These are phyloP conservation scores for Felis chaus DNA, from an alignment of 2,113 vertebrate species.

Conservation along the genomic window DNA sequence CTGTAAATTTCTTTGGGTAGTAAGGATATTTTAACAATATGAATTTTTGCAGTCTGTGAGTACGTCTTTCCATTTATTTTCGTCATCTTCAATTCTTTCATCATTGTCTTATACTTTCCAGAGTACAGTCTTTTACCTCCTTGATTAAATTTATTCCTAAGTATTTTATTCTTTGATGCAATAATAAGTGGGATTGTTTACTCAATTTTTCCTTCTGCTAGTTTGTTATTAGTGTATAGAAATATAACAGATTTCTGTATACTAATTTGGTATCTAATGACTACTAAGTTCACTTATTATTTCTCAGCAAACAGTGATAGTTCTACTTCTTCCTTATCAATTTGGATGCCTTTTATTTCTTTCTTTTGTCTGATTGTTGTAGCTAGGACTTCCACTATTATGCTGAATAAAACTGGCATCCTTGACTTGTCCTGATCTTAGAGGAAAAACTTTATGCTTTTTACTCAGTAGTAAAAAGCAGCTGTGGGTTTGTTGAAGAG, in stretches of 20 bases:
- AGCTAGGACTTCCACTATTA: not conserved
- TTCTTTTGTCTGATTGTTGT: not conserved
- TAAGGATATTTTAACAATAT: not conserved
- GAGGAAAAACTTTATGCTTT: not conserved
- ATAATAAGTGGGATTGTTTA: not conserved
- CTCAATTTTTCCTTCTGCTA: not conserved
- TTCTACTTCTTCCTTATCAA: not conserved
- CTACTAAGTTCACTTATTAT: not conserved
- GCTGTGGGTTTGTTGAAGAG: not conserved
- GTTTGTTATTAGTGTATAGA: not conserved
- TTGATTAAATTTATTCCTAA: not conserved
- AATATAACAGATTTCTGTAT: not conserved
- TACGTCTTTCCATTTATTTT: not conserved
- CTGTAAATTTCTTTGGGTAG: not conserved
- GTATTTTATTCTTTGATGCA: not conserved
- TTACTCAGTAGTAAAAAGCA: not conserved
- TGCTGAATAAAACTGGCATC: not conserved
- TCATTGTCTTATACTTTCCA: not conserved
- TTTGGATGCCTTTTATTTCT: not conserved
- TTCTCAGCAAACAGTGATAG: not conserved
- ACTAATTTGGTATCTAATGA: not conserved
- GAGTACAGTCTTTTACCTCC: not conserved
- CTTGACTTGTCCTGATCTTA: not conserved
- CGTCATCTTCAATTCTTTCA: not conserved
- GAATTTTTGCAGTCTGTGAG: not conserved